Conservation (phyloP, 2,113 vertebrate genomes). For the Procavia capensis region DNA sequence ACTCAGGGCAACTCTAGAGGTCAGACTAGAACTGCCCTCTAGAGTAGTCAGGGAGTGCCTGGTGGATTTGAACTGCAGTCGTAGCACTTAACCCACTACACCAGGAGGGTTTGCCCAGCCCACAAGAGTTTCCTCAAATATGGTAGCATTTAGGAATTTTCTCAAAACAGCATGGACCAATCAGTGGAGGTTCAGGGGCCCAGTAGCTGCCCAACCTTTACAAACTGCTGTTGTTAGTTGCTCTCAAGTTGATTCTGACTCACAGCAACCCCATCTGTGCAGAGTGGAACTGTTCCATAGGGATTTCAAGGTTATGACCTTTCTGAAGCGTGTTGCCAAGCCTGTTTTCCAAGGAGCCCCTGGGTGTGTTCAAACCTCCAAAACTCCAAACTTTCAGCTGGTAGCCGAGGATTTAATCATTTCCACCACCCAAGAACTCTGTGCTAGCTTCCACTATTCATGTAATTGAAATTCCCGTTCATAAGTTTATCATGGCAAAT, state of each 20-base stretch:
- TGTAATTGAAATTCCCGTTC: background rate
- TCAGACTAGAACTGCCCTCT: no score
- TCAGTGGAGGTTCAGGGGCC: background rate
- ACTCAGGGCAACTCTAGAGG: no score
- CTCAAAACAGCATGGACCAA: background rate
- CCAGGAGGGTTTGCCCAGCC: no score
- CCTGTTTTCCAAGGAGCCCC: background rate
- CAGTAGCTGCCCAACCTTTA: background rate
- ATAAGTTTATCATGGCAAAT: constrained; percentile 1
- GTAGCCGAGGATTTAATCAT: no score
- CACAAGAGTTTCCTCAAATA: no score
- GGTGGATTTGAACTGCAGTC: no score
- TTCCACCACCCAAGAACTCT: no score
- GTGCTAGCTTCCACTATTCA: background rate
- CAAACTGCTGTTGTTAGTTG: background rate
- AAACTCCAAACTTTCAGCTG: no score
- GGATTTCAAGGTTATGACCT: no score
- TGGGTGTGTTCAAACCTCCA: no score
- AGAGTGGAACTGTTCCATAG: background rate
- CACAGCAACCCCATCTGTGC: background rate
- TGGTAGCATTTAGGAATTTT: background rate
- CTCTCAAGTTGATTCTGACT: background rate
- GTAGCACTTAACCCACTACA: no score
- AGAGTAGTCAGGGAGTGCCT: no score
- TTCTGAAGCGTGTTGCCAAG: background rate